A percentile compares a stretch with the other conserved stretches of the same genome.
These are phyloP conservation scores for Fistularia commersonii DNA, from an alignment of 2,797 vertebrate genomes.

Conservation along the genomic window DNA sequence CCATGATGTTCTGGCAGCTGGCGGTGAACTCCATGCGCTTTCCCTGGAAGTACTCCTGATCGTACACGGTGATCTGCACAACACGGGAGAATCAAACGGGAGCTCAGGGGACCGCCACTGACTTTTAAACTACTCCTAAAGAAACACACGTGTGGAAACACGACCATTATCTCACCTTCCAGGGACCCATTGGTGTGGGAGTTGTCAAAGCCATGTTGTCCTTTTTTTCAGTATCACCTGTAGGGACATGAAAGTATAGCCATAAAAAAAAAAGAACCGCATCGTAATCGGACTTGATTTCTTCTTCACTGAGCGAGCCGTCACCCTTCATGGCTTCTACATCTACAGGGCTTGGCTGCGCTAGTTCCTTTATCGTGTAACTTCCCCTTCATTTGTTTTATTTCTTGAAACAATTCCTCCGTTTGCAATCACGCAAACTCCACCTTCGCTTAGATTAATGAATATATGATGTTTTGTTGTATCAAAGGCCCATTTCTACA, in stretches of 20 bases:
- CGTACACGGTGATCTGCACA: slow-evolving; percentile 90
- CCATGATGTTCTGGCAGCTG: slow-evolving; percentile 91
- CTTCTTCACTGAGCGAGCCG: no score
- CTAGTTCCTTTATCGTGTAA: no score
- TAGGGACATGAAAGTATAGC: slow-evolving; percentile 8
- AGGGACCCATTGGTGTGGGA: slow-evolving; percentile 84
- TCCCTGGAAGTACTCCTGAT: slow-evolving; percentile 95
- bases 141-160: no score
- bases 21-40: slow-evolving; percentile 93
- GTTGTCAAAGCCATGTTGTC: slow-evolving; percentile 91
- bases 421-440: slow-evolving; percentile 1
- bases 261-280: slow-evolving; percentile 1
- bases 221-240: slow-evolving; percentile 65
- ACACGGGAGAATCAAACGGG: neutral
- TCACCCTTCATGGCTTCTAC: no score
- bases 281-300: neutral
- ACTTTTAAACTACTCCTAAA: no score
- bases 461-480: slow-evolving; percentile 9
- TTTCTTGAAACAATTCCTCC: no score
- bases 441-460: neutral
- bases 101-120: no score
- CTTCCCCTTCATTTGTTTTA: no score
- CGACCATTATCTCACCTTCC: slow-evolving; percentile 81
- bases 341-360: no score
- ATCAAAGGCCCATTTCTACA: slow-evolving; percentile 6